Base-by-base conservation (phyloP, 2,113 vertebrate species). In the Meleagris gallopavo region DNA sequence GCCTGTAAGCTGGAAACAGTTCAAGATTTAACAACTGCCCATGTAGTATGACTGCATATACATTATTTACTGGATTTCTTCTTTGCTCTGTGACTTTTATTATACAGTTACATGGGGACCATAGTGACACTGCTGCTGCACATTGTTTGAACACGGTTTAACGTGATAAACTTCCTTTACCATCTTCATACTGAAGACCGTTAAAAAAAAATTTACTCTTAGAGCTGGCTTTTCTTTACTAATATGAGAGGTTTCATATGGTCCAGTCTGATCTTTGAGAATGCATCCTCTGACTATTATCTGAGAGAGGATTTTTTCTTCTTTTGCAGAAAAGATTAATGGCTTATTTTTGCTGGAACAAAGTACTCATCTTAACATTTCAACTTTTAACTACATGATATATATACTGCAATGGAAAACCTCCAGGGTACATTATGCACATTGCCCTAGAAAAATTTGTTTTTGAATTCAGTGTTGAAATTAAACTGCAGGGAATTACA, bases 1-100 rank as follows among this genome's bases (percentile, higher is more conserved):
- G 67, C 99, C 99, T 76, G 98, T 99, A 94, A 98, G 27, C 99
- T 99, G 96, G 80, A 97, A 92, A 96, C 41, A 96, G 57, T 80
- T 72, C 45, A 21, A 10, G 52, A 73, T 32, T 95, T 55, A 97
- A 65, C 46, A 87, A 79, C 45, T 71, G 81, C 34, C 40, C 62
- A 46, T n/a, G 43, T 32, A 83, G 25, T 19, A n/a, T n/a, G 52
- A 34, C 30, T 91, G 61, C 32, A 55, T 61, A 72, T 11, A 52
- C 4, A 19, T 69, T 75, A 82, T 61, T 79, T 58, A 88, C n/a
- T 36, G 74, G 7, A 18, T 78, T 92, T 70, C 75, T 65, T 94
- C 86, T 89, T 84, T 15, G 64, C 73, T 89, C 60, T 76, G 41
- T 87, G 83, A 95, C 55, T 92, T 94, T 77, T 69, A 72, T 73